Evolutionary conservation across 2,797 vertebrate genomes (phyloP).

Genomic region (Diplodus puntazzo): DNA sequence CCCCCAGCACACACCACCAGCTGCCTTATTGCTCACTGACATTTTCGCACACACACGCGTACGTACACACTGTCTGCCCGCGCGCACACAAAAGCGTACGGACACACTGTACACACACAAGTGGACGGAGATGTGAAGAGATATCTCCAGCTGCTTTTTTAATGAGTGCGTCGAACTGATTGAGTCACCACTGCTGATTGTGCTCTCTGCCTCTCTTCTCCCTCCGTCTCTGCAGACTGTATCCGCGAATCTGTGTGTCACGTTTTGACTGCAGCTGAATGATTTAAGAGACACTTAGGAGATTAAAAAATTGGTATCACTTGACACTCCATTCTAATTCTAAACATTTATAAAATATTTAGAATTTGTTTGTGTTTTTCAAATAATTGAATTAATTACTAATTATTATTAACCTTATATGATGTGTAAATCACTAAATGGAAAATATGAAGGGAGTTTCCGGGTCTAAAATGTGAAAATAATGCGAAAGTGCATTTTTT

Average conservation of each 20-base stretch:
- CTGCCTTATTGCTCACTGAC: conserved; percentile 85
- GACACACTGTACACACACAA: conserved; percentile 59
- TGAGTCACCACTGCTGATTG: conserved; percentile 75
- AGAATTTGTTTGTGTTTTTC: neutral
- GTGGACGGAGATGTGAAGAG: conserved; percentile 82
- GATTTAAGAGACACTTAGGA: conserved; percentile 1
- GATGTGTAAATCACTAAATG: neutral
- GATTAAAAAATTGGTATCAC: neutral
- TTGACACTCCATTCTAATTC: too few relatives aligned
- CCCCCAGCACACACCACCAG: conserved; percentile 85
- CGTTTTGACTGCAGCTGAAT: conserved; percentile 11
- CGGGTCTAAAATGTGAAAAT: too few relatives aligned
- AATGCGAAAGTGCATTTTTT: too few relatives aligned
- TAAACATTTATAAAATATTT: neutral
- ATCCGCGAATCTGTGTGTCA: conserved; percentile 23
- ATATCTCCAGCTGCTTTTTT: conserved; percentile 86
- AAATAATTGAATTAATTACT: neutral
- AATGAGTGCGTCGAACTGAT: conserved; percentile 81
- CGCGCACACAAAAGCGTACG: conserved; percentile 38
- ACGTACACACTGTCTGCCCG: conserved; percentile 21
- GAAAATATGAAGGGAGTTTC: too few relatives aligned
- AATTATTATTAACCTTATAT: neutral
- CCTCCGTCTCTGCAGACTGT: conserved; percentile 32
- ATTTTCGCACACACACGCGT: conserved; percentile 77
- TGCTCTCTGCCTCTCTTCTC: conserved; percentile 34